Percentiles rank a stretch among this genome's conserved stretches.
Evolutionary conservation across 1,140 invertebrate species (phyloP).

Genomic region (Aphidius ervi): DNA sequence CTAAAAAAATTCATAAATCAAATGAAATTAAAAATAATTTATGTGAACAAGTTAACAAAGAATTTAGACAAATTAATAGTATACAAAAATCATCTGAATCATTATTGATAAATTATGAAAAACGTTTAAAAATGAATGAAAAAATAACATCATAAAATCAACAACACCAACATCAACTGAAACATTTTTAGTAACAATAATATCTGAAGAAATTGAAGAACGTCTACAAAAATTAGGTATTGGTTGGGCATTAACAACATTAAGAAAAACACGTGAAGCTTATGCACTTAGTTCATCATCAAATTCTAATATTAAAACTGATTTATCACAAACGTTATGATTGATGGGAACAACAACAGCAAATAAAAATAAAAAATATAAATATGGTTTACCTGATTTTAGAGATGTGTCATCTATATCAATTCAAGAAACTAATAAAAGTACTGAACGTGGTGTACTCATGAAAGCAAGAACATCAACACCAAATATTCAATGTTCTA

Average conservation of each 20-base stretch:
- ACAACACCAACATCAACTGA: slow-evolving; percentile 37
- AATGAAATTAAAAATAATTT: background rate
- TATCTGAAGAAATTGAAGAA: slow-evolving; percentile 55
- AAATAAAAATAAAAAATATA: slow-evolving; percentile 26
- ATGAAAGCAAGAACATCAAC: slow-evolving; percentile 49
- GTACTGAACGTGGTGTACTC: slow-evolving; percentile 46
- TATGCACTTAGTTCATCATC: slow-evolving; percentile 61
- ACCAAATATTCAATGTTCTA: slow-evolving; percentile 42
- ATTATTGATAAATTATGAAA: slow-evolving; percentile 10
- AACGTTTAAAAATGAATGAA: background rate
- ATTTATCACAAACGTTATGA: background rate
- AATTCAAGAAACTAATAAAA: slow-evolving; percentile 45
- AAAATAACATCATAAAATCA: slow-evolving; percentile 32
- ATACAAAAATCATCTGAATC: slow-evolving; percentile 7
- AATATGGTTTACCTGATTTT: slow-evolving; percentile 37
- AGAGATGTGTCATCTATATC: slow-evolving; percentile 51
- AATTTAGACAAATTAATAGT: background rate
- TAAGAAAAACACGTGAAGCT: slow-evolving; percentile 64
- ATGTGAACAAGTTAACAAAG: background rate
- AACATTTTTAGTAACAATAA: slow-evolving; percentile 35
- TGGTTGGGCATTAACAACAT: slow-evolving; percentile 63
- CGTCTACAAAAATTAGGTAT: slow-evolving; percentile 59
- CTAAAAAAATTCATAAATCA: too few species aligned
- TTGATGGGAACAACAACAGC: too few species aligned
- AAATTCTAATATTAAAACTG: slow-evolving; percentile 47